Conservation (phyloP, 2,113 vertebrate genomes). For the Pelusios castaneus region DNA sequence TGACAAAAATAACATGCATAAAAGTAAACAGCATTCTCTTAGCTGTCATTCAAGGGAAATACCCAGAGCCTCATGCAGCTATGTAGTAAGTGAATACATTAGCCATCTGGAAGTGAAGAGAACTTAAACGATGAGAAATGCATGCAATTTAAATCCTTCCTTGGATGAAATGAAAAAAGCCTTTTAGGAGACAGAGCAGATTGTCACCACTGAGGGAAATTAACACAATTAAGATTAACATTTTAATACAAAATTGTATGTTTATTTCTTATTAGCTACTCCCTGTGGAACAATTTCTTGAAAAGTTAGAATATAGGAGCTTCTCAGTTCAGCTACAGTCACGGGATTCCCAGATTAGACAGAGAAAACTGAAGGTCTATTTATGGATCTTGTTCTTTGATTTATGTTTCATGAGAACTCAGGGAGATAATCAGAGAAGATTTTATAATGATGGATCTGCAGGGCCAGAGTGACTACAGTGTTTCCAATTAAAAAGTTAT, state of each 20-base stretch:
- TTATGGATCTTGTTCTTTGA: background rate
- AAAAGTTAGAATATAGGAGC: background rate
- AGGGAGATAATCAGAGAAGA: background rate
- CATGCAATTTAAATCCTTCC: accelerated
- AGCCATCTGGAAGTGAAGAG: background rate
- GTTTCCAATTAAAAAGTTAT: background rate
- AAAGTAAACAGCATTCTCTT: background rate
- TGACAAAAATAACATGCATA: background rate
- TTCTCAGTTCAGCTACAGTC: background rate
- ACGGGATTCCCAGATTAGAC: background rate
- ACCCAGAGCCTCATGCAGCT: background rate
- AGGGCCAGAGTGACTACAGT: background rate
- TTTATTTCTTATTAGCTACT: background rate
- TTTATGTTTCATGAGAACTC: background rate
- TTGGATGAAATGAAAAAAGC: background rate
- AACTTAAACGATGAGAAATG: background rate
- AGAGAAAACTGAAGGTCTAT: background rate
- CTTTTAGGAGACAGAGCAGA: accelerated
- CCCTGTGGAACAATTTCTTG: background rate
- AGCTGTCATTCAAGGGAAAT: accelerated
- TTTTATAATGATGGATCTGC: background rate
- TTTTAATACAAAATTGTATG: background rate
- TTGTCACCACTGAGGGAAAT: background rate
- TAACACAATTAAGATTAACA: background rate
- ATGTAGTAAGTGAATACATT: background rate